Evolutionary conservation across 2,888 invertebrate species (phyloP).

Genomic region (Dryococelus australis): DNA sequence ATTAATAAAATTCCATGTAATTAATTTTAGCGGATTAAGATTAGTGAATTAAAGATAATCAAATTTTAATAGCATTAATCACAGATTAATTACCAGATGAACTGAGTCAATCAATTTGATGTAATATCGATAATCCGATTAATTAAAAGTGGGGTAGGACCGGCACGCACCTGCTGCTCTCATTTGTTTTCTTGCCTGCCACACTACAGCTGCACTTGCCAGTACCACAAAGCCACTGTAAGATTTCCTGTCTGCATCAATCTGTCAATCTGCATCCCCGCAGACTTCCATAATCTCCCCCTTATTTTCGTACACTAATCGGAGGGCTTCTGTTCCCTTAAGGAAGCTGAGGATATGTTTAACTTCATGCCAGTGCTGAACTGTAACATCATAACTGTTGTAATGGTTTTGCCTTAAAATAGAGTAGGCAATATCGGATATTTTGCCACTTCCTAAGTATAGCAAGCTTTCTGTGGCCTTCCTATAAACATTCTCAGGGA

Average conservation of each 20-base stretch:
- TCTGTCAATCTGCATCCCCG: background rate
- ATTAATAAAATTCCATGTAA: too few species aligned
- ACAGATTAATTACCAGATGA: too few species aligned
- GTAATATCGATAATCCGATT: too few species aligned
- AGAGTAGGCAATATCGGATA: background rate
- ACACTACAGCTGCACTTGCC: background rate
- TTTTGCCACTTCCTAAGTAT: background rate
- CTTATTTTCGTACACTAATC: background rate
- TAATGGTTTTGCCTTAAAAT: background rate
- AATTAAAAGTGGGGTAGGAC: too few species aligned
- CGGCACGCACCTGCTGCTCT: too few species aligned
- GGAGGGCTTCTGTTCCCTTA: background rate
- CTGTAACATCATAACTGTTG: background rate
- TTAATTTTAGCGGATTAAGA: too few species aligned
- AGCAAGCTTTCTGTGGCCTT: background rate
- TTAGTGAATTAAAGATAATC: too few species aligned
- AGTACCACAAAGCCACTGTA: background rate
- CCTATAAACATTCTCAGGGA: background rate
- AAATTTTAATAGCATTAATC: too few species aligned
- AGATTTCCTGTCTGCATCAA: background rate
- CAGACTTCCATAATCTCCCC: background rate
- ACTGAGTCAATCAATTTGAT: too few species aligned
- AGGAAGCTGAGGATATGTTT: background rate
- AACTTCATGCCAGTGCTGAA: background rate
- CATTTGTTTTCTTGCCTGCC: background rate